Conservation (phyloP, 2,888 invertebrate genomes). For the Synergus laeviventris region DNA sequence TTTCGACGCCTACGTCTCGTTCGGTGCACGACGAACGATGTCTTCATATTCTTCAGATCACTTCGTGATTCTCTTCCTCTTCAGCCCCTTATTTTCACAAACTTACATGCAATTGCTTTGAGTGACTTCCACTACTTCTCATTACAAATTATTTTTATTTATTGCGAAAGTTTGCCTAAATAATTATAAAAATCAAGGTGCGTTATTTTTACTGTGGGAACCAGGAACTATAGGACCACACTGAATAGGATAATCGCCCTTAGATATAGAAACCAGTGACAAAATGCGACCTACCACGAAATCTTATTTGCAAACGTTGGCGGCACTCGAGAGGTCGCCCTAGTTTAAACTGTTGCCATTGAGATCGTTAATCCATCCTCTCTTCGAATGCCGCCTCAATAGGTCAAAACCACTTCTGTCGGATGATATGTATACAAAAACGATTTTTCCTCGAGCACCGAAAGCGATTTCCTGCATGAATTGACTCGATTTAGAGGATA, state of each 20-base stretch:
- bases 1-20: constrained; percentile 64
- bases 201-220: not conserved
- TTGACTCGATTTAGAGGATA: constrained; percentile 63
- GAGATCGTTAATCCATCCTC: constrained; percentile 57
- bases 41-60: constrained; percentile 50
- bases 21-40: constrained; percentile 47
- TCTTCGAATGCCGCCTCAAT: constrained; percentile 56
- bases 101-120: not conserved
- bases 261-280: constrained; percentile 38
- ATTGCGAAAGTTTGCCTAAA: too few species aligned
- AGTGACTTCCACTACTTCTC: too few species aligned
- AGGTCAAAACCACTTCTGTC: constrained; percentile 67
- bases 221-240: not conserved
- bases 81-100: not conserved
- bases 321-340: constrained; percentile 42
- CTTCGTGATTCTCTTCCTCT: not conserved
- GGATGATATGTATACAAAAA: constrained; percentile 57
- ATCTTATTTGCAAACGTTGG: constrained; percentile 71
- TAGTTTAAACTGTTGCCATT: constrained; percentile 53
- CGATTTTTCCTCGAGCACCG: constrained; percentile 48
- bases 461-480: constrained; percentile 74
- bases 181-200: not conserved
- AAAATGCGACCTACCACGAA: constrained; percentile 55
- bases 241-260: constrained; percentile 14
- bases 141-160: too few species aligned